Base-by-base conservation (phyloP, 2,888 invertebrate species). In the Pyrrhia umbra region DNA sequence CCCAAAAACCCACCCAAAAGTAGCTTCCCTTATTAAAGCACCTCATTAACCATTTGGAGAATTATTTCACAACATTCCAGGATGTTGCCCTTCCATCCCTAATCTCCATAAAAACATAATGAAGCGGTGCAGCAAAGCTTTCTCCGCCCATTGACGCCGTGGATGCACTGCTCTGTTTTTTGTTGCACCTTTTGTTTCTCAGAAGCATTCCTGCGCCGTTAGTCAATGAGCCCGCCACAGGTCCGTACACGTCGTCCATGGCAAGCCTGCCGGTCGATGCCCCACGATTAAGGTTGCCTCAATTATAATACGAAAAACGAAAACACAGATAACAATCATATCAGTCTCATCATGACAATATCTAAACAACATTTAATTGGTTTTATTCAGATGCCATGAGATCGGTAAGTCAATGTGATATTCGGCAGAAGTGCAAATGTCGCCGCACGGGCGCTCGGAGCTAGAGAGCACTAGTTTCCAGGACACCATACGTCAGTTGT, bases 31-130 rank as follows among this genome's bases (percentile, higher is more conserved):
- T 46, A 25, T 47, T 43, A 8, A 20, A 5, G 16, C 23, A 45
- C 49, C 45, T 46, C 65, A 59, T 59, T 42, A 47, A 59, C 27
- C 4, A 37, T 68, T 62, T 60, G 6, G 16, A 61, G 46, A 71
- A 68, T 60, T 54, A 68, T 77, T 80, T 80, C 76, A 78, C 74
- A 78, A 80, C 67, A 76, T 80, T 80, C 72, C 72, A 13, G 43
- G 10, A 43, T 46, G 15, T 72, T 76, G 52, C 71, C n/a, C 39
- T 45, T 8, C 30, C 46, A 63, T 20, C 75, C 67, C 62, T 63
- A 68, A 69, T 63, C 57, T 37, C n/a, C 20, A 66, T 51, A 76
- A 79, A 73, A 73, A 69, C 40, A 21, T 60, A 71, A 67, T 64
- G 58, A 63, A 46, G 60, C 65, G 61, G 47, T 58, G n/a, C 49